Evolutionary conservation across 2,888 invertebrate species (phyloP), one percentile per base, ranked within the genome.

Genomic region (Troides oblongomaculatus): DNA sequence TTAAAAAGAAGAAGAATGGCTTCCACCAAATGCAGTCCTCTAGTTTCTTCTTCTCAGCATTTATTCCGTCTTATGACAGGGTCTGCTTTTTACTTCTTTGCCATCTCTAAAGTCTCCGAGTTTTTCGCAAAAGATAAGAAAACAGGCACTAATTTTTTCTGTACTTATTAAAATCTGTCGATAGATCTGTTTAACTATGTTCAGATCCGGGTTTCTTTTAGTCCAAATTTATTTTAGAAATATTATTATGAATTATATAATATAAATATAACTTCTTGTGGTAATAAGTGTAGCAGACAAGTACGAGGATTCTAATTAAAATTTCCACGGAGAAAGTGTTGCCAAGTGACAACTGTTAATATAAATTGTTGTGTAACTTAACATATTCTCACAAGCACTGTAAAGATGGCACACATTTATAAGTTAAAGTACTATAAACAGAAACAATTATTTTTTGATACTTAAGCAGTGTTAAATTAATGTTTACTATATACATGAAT

Each of bases 261-360:
- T 25, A 23, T 23, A 58, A 58, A 12, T 56, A 1, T 8, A 56
- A 58, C 2, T 23, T 58, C 23, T 58, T 58, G 23, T 58, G 23
- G 10, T 23, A 58, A 23, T 25, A 10, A 58, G 10, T 58, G 57
- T 23, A 23, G n/a, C 23, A 21, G 14, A 12, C 12, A n/a, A 58
- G 10, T 58, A 58, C 25, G 12, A 58, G 23, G 57, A 25, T 58
- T 14, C 57, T 58, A 21, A 58, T 58, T 58, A 58, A 58, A 58
- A 58, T 58, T 23, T 58, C 23, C 57, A 58, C n/a, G 7, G 57
- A 10, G 23, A 58, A 2, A 12, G 53, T 58, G 23, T 58, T 23
- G n/a, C 23, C 57, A 58, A 58, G 57, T 58, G 57, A 58, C 57
- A 58, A 58, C 57, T 12, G 57, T 23, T 23, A 23, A 58, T 58